Evolutionary conservation across 2,888 invertebrate genomes (phyloP).

Genomic region (Loripinus fragilis): DNA sequence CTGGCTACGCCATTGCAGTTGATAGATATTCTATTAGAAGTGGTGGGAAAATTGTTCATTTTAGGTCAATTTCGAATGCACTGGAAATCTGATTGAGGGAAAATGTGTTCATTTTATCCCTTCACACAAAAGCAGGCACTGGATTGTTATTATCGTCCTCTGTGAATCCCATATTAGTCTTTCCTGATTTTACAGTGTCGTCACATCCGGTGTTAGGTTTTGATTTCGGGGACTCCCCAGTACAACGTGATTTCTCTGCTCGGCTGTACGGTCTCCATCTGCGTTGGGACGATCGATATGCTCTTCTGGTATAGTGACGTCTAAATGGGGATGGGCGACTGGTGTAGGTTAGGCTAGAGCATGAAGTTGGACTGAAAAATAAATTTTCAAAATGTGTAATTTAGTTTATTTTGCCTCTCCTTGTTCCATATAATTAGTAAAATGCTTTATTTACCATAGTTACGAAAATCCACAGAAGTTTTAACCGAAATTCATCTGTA

Average conservation of each 20-base stretch:
- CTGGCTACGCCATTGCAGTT: too few species aligned
- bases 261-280: background rate
- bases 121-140: background rate
- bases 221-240: background rate
- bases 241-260: background rate
- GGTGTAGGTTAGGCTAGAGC: background rate
- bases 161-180: background rate
- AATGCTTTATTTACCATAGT: too few species aligned
- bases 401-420: too few species aligned
- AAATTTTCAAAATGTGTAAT: too few species aligned
- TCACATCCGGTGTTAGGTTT: background rate
- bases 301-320: background rate
- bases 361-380: background rate
- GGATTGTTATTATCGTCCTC: background rate
- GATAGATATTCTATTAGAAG: too few species aligned
- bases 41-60: too few species aligned
- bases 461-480: too few species aligned
- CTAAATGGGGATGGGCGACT: background rate
- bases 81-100: too few species aligned
- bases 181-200: background rate
- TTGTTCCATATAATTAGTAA: too few species aligned
- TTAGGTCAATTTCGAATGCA: too few species aligned
- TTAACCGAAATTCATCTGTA: too few species aligned
- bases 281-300: background rate
- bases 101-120: too few species aligned